Base-by-base conservation (phyloP, 2,113 vertebrate species). In the Gorsachius goisagi region DNA sequence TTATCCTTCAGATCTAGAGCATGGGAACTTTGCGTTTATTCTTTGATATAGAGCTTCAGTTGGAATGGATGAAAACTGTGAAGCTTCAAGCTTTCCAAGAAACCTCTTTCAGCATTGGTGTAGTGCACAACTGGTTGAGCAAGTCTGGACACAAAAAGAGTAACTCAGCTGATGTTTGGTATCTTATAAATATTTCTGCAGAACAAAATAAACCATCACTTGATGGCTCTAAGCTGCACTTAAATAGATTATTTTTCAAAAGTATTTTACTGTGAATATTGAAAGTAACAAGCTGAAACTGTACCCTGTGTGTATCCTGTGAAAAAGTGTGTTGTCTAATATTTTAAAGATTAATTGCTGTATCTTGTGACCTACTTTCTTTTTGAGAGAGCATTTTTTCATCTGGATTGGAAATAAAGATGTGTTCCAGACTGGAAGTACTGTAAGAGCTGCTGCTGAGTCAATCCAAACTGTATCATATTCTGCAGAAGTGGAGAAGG, bases 1-100 rank as follows among this genome's bases (percentile, higher is more conserved):
- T 94, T 96, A 30, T 39, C 63, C 32, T 71, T 15, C 85, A 83
- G 60, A 68, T 84, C 66, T 89, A 73, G 83, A 95, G 49, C 30
- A 44, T 5, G 19, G 49, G 35, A 68, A 17, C 41, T 74, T 44
- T 79, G 17, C 24, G 4, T 79, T 80, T 78, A 28, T 91, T 64
- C 58, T 86, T 59, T 84, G 30, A 28, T 60, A 23, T 14, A 82
- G 60, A 85, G 32, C 39, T 93, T 95, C 58, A 66, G 52, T n/a
- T 95, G 78, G 19, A 89, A 72, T n/a, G 62, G 35, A 68, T 83
- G 44, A 79, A 94, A 92, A 89, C 82, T 85, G 69, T 90, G 91
- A 94, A 95, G 59, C 35, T 90, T 94, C 72, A 77, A 71, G 53
- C 75, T 95, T 85, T 93, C 45, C 30, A 92, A 95, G 81, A 90